These are phyloP conservation scores for Silurus aristotelis DNA, from an alignment of 2,797 vertebrate species.

Conservation along the genomic window DNA sequence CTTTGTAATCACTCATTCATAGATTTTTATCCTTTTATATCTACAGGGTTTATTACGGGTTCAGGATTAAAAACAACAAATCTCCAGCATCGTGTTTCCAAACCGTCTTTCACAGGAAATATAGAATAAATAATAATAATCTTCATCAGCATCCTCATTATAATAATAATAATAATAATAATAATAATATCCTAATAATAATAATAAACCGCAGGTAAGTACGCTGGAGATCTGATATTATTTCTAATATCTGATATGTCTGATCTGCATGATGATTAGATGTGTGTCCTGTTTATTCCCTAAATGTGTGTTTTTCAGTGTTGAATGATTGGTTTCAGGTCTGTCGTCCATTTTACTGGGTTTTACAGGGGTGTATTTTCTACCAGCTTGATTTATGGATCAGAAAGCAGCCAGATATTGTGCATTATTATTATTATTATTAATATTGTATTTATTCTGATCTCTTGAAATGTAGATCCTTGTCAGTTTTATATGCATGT, in stretches of 20 bases:
- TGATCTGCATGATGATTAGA: not conserved
- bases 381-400: too few species aligned
- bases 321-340: not conserved
- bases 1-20: not conserved
- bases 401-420: not conserved
- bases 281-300: not conserved
- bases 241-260: not conserved
- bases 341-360: constrained; percentile 10
- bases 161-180: not conserved
- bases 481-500: not conserved
- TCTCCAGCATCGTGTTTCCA: not conserved
- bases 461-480: not conserved
- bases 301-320: not conserved
- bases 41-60: not conserved
- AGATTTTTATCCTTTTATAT: constrained; percentile 26
- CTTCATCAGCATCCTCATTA: not conserved
- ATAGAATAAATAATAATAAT: not conserved
- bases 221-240: not conserved
- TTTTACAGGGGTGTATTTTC: not conserved
- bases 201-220: not conserved
- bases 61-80: not conserved
- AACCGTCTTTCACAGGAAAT: not conserved
- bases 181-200: not conserved
- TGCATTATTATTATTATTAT: too few species aligned
- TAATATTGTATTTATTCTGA: not conserved